These are phyloP conservation scores for Drosophila trapezifrons DNA, from an alignment of 1,140 invertebrate genomes.

Conservation along the genomic window DNA sequence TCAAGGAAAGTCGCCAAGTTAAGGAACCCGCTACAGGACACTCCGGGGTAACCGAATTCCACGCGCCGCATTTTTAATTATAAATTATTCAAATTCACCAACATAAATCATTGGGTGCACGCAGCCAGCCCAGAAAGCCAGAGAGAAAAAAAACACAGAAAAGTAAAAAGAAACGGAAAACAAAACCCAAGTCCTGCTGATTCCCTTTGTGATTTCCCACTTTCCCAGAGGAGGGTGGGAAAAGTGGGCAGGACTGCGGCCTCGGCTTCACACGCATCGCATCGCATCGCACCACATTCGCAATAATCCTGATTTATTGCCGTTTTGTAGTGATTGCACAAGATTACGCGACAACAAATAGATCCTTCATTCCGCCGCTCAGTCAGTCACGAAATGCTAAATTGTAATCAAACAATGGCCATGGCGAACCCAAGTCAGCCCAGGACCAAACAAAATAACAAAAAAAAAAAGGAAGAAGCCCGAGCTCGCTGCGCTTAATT, in stretches of 20 bases:
- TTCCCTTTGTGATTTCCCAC: conserved; percentile 25
- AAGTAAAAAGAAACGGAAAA: conserved; percentile 12
- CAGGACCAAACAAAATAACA: conserved; percentile 27
- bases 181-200: conserved; percentile 40
- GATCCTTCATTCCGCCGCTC: conserved; percentile 76
- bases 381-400: conserved; percentile 80
- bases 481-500: conserved; percentile 68
- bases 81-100: conserved; percentile 81
- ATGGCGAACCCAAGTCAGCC: conserved; percentile 45
- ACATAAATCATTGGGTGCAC: conserved; percentile 78
- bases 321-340: conserved; percentile 82
- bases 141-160: neutral
- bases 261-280: conserved; percentile 64
- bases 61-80: conserved; percentile 78
- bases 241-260: conserved; percentile 52
- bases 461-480: conserved; percentile 38
- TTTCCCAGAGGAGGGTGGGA: conserved; percentile 26
- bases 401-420: conserved; percentile 82
- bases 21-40: conserved; percentile 61
- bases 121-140: conserved; percentile 46
- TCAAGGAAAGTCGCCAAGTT: conserved; percentile 22
- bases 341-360: conserved; percentile 83
- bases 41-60: conserved; percentile 76
- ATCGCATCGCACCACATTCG: conserved; percentile 75
- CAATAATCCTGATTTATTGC: conserved; percentile 84